phyloP scores from a whole-genome alignment of 64 coral and sea anemone genomes.

The Montipora capricornis region DNA sequence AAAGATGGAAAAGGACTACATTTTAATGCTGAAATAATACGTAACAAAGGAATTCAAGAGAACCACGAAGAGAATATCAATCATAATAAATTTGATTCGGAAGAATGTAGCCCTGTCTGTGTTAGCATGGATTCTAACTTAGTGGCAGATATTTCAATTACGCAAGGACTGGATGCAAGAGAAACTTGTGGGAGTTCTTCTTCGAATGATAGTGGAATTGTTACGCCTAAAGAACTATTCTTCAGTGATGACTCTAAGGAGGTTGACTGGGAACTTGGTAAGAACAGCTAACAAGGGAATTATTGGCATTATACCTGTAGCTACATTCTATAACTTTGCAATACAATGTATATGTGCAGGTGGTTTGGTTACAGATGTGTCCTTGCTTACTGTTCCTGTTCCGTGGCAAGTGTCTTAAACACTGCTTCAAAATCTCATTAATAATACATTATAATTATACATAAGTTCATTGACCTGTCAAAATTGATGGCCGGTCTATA shows the following conservation, averaged over 20 bases:
- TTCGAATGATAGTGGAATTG: conserved; percentile 33
- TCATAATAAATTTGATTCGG: conserved; percentile 10
- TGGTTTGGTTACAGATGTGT: background rate
- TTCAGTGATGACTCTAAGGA: background rate
- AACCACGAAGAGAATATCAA: background rate
- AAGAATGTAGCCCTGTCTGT: conserved; percentile 21
- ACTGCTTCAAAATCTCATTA: too few relatives aligned
- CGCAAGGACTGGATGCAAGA: background rate
- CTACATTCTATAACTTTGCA: too few relatives aligned
- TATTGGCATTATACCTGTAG: too few relatives aligned
- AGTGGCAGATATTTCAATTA: conserved; percentile 52
- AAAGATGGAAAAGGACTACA: background rate
- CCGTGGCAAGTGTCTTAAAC: too few relatives aligned
- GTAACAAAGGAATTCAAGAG: background rate
- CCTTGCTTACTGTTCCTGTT: too few relatives aligned
- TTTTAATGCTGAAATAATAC: background rate
- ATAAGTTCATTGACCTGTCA: too few relatives aligned
- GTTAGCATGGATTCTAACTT: conserved; percentile 43
- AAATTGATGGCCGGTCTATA: too few relatives aligned
- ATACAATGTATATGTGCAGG: background rate
- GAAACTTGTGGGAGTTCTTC: conserved; percentile 33
- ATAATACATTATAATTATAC: too few relatives aligned
- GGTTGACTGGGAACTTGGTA: conserved; percentile 29
- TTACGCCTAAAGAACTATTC: conserved; percentile 30
- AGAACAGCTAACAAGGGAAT: background rate